Conservation (phyloP, 2,888 invertebrate genomes). For the Imbricaverruca yamaguchii region DNA sequence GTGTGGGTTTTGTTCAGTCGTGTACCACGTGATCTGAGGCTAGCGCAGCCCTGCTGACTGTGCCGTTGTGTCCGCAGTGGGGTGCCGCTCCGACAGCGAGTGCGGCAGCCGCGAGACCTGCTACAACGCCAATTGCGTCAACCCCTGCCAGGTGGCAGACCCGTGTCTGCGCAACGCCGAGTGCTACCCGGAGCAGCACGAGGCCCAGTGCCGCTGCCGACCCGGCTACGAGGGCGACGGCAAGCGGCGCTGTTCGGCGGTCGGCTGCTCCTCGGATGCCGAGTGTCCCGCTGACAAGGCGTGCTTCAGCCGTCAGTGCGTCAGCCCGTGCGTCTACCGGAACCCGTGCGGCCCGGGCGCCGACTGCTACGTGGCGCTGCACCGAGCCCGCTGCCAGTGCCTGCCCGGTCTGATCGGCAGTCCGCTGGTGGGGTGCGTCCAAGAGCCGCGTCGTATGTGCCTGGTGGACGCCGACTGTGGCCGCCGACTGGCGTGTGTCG, state of each 20-base stretch:
- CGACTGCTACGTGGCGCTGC: slow-evolving; percentile 65
- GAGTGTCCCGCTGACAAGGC: slow-evolving; percentile 60
- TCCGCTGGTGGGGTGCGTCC: slow-evolving; percentile 56
- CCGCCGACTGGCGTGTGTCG: slow-evolving; percentile 69
- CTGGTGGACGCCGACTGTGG: slow-evolving; percentile 70
- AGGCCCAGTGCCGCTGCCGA: slow-evolving; percentile 68
- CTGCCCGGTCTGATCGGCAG: slow-evolving; percentile 74
- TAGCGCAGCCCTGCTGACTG: no score
- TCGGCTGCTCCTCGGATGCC: slow-evolving; percentile 48
- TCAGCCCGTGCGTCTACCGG: slow-evolving; percentile 53
- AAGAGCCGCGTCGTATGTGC: slow-evolving; percentile 56
- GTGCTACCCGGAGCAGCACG: slow-evolving; percentile 40
- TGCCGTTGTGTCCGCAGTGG: slow-evolving; percentile 47
- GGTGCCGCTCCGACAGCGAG: slow-evolving; percentile 73
- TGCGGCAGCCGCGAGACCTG: slow-evolving; percentile 76
- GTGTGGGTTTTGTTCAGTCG: no score
- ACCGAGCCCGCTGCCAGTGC: slow-evolving; percentile 72
- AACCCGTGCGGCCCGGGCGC: slow-evolving; percentile 53
- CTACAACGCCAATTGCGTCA: slow-evolving; percentile 61
- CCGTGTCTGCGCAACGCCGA: slow-evolving; percentile 54
- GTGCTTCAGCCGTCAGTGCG: slow-evolving; percentile 66
- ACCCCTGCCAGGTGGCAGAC: slow-evolving; percentile 70
- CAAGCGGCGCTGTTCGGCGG: slow-evolving; percentile 27
- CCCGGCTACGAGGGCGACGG: slow-evolving; percentile 63
- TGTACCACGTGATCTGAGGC: no score